Percentiles rank a stretch among this genome's conserved stretches.
Evolutionary conservation across 2,797 vertebrate genomes (phyloP).

Genomic region (Coilia nasus): DNA sequence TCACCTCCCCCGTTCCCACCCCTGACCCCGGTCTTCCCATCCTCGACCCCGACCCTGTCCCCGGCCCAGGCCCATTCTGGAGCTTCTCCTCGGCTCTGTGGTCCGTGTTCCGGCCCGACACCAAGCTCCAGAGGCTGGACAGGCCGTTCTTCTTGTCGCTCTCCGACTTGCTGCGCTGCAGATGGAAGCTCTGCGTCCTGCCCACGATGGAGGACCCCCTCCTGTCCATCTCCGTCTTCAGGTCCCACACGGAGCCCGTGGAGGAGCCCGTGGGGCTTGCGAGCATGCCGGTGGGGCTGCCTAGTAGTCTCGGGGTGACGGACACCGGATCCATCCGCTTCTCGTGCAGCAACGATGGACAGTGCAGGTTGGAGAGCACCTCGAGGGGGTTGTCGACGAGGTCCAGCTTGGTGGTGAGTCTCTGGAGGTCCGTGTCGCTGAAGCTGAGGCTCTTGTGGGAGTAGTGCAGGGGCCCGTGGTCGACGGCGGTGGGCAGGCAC

Average conservation of each 20-base stretch:
- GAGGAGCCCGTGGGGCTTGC: constrained; percentile 50
- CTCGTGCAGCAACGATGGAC: constrained; percentile 58
- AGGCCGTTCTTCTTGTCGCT: constrained; percentile 53
- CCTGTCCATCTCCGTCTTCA: constrained; percentile 67
- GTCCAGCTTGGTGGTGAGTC: constrained; percentile 78
- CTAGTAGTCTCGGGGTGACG: not conserved
- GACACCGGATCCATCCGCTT: constrained; percentile 28
- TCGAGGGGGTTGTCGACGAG: constrained; percentile 75
- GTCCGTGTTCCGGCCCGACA: constrained; percentile 62
- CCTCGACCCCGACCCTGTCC: not conserved
- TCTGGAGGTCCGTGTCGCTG: constrained; percentile 89
- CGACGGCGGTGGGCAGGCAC: constrained; percentile 62
- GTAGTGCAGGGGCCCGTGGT: constrained; percentile 79
- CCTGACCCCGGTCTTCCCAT: not conserved
- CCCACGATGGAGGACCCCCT: constrained; percentile 67
- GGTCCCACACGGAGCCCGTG: constrained; percentile 80
- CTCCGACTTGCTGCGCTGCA: constrained; percentile 77
- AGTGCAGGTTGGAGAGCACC: constrained; percentile 61
- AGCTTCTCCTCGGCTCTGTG: constrained; percentile 45
- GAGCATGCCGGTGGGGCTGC: not conserved
- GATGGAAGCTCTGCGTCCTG: constrained; percentile 59
- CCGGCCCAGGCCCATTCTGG: constrained; percentile 26
- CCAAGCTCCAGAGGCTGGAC: constrained; percentile 44
- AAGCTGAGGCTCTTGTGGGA: constrained; percentile 89
- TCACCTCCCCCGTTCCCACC: constrained; percentile 37